A percentile compares a stretch with the other conserved stretches of the same genome.
Conservation (phyloP, 2,797 vertebrate species). For the Numenius phaeopus region DNA sequence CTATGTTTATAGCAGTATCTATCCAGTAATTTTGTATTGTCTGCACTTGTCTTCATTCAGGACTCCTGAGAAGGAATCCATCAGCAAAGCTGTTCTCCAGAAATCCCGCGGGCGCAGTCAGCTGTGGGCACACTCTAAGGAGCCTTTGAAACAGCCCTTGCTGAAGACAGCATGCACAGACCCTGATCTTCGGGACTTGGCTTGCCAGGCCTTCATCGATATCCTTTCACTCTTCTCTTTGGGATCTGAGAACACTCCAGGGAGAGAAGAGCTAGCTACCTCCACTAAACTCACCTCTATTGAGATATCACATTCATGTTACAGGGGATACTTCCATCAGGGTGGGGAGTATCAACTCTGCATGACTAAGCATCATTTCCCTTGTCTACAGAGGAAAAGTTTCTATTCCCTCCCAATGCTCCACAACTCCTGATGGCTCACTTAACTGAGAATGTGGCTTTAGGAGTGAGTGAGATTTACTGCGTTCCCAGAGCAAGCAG, state of each 20-base stretch:
- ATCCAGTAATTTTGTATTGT: not conserved
- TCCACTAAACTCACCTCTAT: not conserved
- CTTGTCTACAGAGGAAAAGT: not conserved
- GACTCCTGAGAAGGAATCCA: slow-evolving; percentile 86
- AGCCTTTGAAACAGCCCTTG: slow-evolving; percentile 91
- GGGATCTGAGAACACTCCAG: not conserved
- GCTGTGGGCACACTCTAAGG: slow-evolving; percentile 89
- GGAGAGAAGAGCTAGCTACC: not conserved
- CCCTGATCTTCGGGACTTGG: slow-evolving; percentile 85
- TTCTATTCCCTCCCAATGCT: not conserved
- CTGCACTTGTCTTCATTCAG: slow-evolving; percentile 70
- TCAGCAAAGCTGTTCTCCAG: slow-evolving; percentile 85
- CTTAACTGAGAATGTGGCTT: not conserved
- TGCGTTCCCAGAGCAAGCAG: not conserved
- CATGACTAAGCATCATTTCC: not conserved
- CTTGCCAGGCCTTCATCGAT: slow-evolving; percentile 93
- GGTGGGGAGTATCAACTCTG: not conserved
- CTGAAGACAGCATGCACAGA: slow-evolving; percentile 84
- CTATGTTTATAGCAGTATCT: not conserved
- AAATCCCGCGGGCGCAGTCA: slow-evolving; percentile 83
- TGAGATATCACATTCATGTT: not conserved
- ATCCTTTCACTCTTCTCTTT: slow-evolving; percentile 83
- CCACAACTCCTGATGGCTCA: not conserved
- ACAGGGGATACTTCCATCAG: not conserved
- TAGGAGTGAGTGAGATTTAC: not conserved